phyloP scores from a whole-genome alignment of 2,888 invertebrate genomes.

The Ichneumon xanthorius region DNA sequence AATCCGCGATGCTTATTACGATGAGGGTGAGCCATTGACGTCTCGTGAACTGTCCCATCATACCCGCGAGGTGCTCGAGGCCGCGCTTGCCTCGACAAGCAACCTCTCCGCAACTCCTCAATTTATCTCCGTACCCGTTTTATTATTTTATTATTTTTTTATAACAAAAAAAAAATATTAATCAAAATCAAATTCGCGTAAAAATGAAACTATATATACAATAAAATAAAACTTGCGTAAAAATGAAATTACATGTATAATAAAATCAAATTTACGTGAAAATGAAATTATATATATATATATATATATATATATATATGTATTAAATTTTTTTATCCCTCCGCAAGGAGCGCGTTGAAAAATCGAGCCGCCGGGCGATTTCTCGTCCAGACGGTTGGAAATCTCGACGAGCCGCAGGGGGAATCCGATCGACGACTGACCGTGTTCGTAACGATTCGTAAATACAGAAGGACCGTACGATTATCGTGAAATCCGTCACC shows the following conservation, averaged over 20 bases:
- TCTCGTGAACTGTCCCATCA: constrained; percentile 89
- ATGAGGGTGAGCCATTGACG: constrained; percentile 92
- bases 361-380: not conserved
- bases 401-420: constrained; percentile 24
- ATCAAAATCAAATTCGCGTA: too few species aligned
- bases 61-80: constrained; percentile 77
- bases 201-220: too few species aligned
- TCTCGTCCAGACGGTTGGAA: constrained; percentile 15
- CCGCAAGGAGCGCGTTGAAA: not conserved
- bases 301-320: too few species aligned
- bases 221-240: too few species aligned
- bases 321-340: too few species aligned
- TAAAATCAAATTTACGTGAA: too few species aligned
- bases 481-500: constrained; percentile 29
- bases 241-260: too few species aligned
- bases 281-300: too few species aligned
- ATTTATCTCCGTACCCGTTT: not conserved
- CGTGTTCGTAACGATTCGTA: constrained; percentile 47
- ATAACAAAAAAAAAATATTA: too few species aligned
- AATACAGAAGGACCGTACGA: constrained; percentile 30
- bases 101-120: constrained; percentile 22
- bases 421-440: constrained; percentile 61
- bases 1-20: constrained; percentile 93
- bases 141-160: not conserved
- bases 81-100: constrained; percentile 37